Percentiles rank a stretch among this genome's conserved stretches.
Evolutionary conservation across 2,888 invertebrate genomes (phyloP).

Genomic region (Plebejus argus): DNA sequence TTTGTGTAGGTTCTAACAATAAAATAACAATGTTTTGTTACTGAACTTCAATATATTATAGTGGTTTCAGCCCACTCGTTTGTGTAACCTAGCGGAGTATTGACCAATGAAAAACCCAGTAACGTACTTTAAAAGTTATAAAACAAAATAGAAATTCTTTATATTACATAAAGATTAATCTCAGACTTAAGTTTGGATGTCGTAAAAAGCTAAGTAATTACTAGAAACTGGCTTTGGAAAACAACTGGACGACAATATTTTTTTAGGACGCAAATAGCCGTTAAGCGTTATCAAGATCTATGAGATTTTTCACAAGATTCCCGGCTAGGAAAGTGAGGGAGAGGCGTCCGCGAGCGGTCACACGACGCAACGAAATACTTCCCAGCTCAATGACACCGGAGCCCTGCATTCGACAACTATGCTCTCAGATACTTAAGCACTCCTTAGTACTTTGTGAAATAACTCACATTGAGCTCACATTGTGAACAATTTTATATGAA

Average conservation of each 20-base stretch:
- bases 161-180: background rate
- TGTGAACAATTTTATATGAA: background rate
- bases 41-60: constrained; percentile 22
- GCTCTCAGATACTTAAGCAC: background rate
- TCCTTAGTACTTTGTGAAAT: background rate
- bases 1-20: constrained; percentile 19
- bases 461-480: background rate
- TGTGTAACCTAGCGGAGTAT: background rate
- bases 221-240: background rate
- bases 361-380: constrained; percentile 61
- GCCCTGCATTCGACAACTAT: constrained; percentile 20
- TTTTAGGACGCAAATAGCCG: background rate
- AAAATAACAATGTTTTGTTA: constrained; percentile 28
- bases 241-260: background rate
- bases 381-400: constrained; percentile 68
- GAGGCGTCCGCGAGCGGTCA: constrained; percentile 42
- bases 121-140: background rate
- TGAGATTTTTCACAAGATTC: constrained; percentile 32
- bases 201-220: background rate
- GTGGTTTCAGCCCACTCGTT: constrained; percentile 2
- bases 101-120: background rate
- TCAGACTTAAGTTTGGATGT: background rate
- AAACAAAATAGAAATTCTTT: background rate
- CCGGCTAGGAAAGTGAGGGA: constrained; percentile 32
- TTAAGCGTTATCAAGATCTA: constrained; percentile 30